Percentiles rank a stretch among this genome's conserved stretches.
Conservation (phyloP, 2,113 vertebrate genomes). For the Saguinus imperator region DNA sequence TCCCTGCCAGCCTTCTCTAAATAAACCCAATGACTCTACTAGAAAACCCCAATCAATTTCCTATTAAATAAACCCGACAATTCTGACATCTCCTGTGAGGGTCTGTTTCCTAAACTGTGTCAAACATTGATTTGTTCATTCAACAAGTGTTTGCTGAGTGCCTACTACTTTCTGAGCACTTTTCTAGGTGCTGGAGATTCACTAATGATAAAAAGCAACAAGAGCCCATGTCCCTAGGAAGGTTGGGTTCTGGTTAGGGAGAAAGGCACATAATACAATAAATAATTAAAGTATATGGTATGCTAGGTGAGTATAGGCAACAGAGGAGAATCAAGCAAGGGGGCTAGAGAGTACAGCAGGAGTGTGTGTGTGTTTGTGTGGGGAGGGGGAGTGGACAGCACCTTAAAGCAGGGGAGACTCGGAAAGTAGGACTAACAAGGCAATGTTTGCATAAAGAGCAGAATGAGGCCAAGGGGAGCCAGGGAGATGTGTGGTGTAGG, state of each 20-base stretch:
- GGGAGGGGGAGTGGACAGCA: too few species aligned
- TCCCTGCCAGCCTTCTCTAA: not conserved
- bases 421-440: not conserved
- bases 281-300: not conserved
- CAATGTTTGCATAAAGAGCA: not conserved
- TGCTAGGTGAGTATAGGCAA: not conserved
- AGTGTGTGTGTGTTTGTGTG: rapidly evolving
- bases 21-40: not conserved
- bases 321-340: not conserved
- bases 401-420: not conserved
- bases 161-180: not conserved
- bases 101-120: not conserved
- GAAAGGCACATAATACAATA: not conserved
- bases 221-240: not conserved
- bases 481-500: rapidly evolving
- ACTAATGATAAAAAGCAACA: not conserved
- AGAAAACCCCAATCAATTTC: not conserved
- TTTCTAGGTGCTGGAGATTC: not conserved
- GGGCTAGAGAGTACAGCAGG: not conserved
- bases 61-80: not conserved
- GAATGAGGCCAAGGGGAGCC: not conserved
- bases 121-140: not conserved
- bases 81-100: not conserved
- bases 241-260: not conserved
- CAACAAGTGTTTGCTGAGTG: not conserved